Evolutionary conservation across 2,888 invertebrate species (phyloP), one percentile per base, ranked within the genome.

Genomic region (Tetheella fluctuosa): DNA sequence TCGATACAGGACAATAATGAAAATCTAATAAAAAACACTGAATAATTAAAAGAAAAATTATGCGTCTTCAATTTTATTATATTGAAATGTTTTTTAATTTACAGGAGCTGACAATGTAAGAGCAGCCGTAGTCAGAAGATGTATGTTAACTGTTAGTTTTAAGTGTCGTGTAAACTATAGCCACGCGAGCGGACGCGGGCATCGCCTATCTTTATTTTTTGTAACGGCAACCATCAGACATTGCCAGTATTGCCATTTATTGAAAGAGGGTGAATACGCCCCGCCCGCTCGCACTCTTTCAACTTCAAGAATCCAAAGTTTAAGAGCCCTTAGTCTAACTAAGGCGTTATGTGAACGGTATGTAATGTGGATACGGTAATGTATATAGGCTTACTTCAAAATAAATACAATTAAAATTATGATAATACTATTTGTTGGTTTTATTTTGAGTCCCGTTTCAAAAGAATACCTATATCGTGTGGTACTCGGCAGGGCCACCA

Each of bases 41-140:
- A n/a, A n/a, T n/a, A n/a, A n/a, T n/a, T n/a, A n/a, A n/a, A n/a
- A n/a, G n/a, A n/a, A n/a, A n/a, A n/a, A n/a, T n/a, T n/a, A n/a
- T n/a, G n/a, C n/a, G n/a, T n/a, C n/a, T n/a, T n/a, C n/a, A n/a
- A n/a, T n/a, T n/a, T n/a, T n/a, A n/a, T n/a, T n/a, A n/a, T n/a
- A n/a, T 34, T 34, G 10, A n/a, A n/a, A 6, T 12, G 12, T 59
- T 56, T 65, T 67, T 62, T 69, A 69, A 71, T 73, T 57, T 73
- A 42, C 91, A 92, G 92, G 95, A 95, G 85, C 89, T 95, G 80
- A 95, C 95, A 65, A 94, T 95, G 95, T 94, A 91, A 80, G 64
- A 67, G 65, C 60, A 52, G 60, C 34, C n/a, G 42, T 73, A 82
- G 82, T 84, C 85, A 83, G 83, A 84, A 83, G 67, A 57, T 65